Base-by-base conservation (phyloP, 2,797 vertebrate species). In the Tangara arthus region DNA sequence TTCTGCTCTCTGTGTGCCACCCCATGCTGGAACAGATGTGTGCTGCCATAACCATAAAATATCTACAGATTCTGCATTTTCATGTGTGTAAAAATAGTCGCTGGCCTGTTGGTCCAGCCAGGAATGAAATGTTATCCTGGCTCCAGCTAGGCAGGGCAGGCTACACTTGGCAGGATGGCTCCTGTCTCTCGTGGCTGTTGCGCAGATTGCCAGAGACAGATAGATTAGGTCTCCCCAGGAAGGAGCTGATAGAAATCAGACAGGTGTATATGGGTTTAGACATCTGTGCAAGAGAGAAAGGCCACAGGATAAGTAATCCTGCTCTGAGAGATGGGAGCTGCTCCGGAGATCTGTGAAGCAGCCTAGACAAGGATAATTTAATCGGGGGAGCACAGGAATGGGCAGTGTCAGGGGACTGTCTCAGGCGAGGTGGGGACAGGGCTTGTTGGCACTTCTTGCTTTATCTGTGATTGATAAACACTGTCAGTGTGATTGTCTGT, bases 171-270 rank as follows among this genome's bases (percentile, higher is more conserved):
- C 42, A 70, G 68, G 81, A 30, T 14, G 47, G 34, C n/a, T 82
- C 61, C 71, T 70, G 60, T 32, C 35, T 73, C 64, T 91, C 56
- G 1, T 0, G 5, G 64, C 37, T 80, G 15, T 7, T 57, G 19
- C 57, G 72, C 41, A 91, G 89, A 89, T 94, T 94, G 79, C 34
- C 57, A 46, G 5, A 81, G 94, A 75, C 89, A 94, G 84, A 42
- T 3, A 77, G 82, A 91, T 92, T 49, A 87, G 60, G 64, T 3
- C 41, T 87, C 77, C 46, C 42, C 50, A 72, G 55, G 59, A 73
- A 70, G 60, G 64, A 47, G 71, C 64, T 85, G 71, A 73, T n/a
- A 68, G 82, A 47, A 92, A 55, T 42, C 79, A 2, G 5, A 75
- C 64, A 83, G 71, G 78, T 2, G 1, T 50, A 2, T 39, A 34